A percentile compares a stretch with the other conserved stretches of the same genome.
Conservation (phyloP, 2,113 vertebrate species). For the Cyphomyrus discorhynchus region DNA sequence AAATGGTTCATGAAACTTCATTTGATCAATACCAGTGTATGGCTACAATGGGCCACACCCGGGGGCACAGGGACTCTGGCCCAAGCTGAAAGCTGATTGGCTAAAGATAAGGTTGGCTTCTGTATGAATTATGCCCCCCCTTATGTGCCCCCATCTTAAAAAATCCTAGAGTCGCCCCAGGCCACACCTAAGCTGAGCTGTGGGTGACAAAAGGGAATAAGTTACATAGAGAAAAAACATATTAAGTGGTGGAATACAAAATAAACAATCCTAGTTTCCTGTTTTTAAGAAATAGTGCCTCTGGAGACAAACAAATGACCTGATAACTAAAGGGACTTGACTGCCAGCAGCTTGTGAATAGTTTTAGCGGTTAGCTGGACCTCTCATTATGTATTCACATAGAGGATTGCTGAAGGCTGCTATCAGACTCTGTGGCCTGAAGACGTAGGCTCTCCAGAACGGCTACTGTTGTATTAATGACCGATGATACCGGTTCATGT, state of each 20-base stretch:
- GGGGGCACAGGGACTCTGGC: neutral
- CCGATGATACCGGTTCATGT: neutral
- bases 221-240: neutral
- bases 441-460: neutral
- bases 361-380: neutral
- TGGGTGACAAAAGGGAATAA: neutral
- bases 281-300: neutral
- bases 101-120: neutral
- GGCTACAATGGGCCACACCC: neutral
- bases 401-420: neutral
- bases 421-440: neutral
- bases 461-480: neutral
- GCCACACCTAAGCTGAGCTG: neutral
- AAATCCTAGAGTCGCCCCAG: neutral
- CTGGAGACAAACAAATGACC: neutral
- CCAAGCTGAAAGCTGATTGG: neutral
- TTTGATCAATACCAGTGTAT: neutral
- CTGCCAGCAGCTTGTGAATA: neutral
- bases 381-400: neutral
- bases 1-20: no score
- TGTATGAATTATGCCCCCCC: neutral
- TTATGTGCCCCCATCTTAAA: neutral
- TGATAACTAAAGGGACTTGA: neutral
- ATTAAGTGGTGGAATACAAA: neutral
- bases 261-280: neutral